A percentile compares a stretch with the other conserved stretches of the same genome.
phyloP scores from a whole-genome alignment of 2,797 vertebrate genomes.

The Aplochiton taeniatus region DNA sequence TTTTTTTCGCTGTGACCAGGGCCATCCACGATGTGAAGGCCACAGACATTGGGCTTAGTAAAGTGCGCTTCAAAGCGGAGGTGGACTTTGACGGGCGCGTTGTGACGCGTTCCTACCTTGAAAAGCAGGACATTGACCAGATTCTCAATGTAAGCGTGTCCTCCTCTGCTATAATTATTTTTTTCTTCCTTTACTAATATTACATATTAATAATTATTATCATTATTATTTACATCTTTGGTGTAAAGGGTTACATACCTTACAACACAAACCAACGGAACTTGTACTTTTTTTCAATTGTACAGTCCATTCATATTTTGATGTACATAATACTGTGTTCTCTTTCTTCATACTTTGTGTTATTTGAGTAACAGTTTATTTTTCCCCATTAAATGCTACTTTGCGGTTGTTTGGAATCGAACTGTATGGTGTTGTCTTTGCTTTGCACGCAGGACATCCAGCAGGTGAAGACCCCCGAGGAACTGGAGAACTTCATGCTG shows the following conservation, averaged over 20 bases:
- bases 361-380: neutral
- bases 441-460: constrained; percentile 87
- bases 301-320: too few species aligned
- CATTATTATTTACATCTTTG: too few species aligned
- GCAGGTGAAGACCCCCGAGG: constrained; percentile 92
- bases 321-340: too few species aligned
- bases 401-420: neutral
- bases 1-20: constrained; percentile 67
- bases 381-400: neutral
- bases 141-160: constrained; percentile 86
- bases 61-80: constrained; percentile 98
- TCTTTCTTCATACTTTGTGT: too few species aligned
- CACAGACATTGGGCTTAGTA: constrained; percentile 94
- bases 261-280: too few species aligned
- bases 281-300: too few species aligned
- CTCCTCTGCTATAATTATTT: neutral
- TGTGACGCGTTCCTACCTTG: constrained; percentile 96
- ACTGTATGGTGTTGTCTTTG: neutral
- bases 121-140: constrained; percentile 98
- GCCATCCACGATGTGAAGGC: constrained; percentile 99
- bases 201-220: neutral
- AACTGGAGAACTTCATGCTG: constrained; percentile 95
- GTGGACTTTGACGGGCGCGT: constrained; percentile 98
- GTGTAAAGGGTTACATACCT: too few species aligned
- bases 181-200: too few species aligned